These are phyloP conservation scores for Raja brachyura DNA, from an alignment of 2,113 vertebrate genomes.

Conservation along the genomic window DNA sequence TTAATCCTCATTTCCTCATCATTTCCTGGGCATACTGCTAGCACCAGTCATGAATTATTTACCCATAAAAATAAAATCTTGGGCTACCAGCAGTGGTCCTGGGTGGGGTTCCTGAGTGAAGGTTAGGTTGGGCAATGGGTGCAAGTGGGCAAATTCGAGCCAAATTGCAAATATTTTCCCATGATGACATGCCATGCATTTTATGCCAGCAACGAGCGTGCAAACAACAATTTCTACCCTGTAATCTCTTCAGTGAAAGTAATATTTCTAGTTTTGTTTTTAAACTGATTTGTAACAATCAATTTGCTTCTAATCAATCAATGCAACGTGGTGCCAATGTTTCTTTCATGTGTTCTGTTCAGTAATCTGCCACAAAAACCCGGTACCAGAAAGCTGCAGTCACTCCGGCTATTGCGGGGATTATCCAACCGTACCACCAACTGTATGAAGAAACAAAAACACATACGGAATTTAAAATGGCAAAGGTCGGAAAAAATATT, in stretches of 20 bases:
- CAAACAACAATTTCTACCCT: neutral
- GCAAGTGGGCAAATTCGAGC: neutral
- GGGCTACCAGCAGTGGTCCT: neutral
- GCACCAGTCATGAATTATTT: neutral
- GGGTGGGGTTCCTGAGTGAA: neutral
- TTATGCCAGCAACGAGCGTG: neutral
- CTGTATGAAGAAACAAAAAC: constrained; percentile 53
- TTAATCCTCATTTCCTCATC: too few species aligned
- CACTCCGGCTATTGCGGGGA: constrained; percentile 64
- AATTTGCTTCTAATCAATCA: neutral
- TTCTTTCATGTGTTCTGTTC: constrained; percentile 45
- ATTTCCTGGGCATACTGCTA: neutral
- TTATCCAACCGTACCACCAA: constrained; percentile 74
- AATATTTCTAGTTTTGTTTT: neutral
- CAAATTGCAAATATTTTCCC: too few species aligned
- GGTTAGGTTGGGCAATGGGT: neutral
- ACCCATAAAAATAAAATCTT: neutral
- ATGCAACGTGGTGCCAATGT: neutral
- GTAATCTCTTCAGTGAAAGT: neutral
- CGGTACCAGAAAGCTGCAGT: constrained; percentile 75
- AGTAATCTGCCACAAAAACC: constrained; percentile 58
- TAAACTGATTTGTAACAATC: neutral
- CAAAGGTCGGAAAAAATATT: too few species aligned
- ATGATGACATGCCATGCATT: neutral
- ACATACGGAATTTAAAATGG: constrained; percentile 8